Conservation (phyloP, 2,888 invertebrate species). For the Pelosia muscerda region DNA sequence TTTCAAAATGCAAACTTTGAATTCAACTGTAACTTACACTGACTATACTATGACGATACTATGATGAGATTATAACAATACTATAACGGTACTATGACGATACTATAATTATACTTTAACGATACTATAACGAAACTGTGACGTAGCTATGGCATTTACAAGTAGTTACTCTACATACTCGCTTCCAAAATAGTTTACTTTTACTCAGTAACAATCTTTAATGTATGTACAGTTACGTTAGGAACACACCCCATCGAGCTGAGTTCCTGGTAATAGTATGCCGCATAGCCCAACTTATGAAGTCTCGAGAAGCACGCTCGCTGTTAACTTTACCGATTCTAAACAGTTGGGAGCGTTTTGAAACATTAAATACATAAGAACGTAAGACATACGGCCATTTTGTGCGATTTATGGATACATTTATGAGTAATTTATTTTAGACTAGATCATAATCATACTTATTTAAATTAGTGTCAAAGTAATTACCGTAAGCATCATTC, state of each 20-base stretch:
- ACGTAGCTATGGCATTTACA: background rate
- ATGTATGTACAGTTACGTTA: background rate
- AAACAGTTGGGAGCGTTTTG: constrained; percentile 10
- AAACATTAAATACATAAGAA: constrained; percentile 9
- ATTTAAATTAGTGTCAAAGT: too few species aligned
- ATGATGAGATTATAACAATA: too few species aligned
- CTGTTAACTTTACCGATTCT: constrained; percentile 5
- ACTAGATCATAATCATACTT: background rate
- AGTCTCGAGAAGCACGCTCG: background rate
- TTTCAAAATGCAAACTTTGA: background rate
- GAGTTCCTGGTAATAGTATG: background rate
- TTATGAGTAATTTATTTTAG: background rate
- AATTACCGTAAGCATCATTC: too few species aligned
- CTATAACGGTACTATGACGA: too few species aligned
- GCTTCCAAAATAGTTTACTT: constrained; percentile 2
- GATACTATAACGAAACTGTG: background rate
- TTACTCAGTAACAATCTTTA: background rate
- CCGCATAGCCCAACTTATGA: background rate
- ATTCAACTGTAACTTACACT: background rate
- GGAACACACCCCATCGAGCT: background rate
- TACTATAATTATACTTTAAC: too few species aligned
- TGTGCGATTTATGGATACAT: background rate
- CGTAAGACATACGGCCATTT: background rate
- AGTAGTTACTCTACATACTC: background rate
- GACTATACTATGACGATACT: too few species aligned